phyloP scores from a whole-genome alignment of 2,113 vertebrate species.

The Mormyrus iriodes region DNA sequence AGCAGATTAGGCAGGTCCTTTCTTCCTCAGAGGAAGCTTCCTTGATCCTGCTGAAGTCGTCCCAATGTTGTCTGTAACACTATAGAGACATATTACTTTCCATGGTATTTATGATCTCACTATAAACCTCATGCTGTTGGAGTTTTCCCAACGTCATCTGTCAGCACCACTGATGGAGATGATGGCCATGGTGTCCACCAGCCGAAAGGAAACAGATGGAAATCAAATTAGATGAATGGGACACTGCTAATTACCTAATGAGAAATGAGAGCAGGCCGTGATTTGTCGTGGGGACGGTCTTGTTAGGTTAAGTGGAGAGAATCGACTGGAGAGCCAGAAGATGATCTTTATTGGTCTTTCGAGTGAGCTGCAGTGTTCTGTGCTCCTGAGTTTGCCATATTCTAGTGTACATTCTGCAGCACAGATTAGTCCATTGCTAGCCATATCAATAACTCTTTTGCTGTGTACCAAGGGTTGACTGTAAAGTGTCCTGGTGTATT shows the following conservation, averaged over 20 bases:
- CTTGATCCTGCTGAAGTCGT: neutral
- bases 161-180: conserved; percentile 31
- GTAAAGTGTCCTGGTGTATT: neutral
- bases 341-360: conserved; percentile 37
- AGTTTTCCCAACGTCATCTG: conserved; percentile 40
- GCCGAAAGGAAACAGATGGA: conserved; percentile 53
- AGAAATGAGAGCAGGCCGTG: conserved; percentile 55
- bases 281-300: conserved; percentile 65
- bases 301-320: conserved; percentile 70
- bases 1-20: neutral
- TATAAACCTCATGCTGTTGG: neutral
- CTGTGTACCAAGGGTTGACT: neutral
- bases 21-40: neutral
- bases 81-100: neutral
- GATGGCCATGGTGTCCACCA: conserved; percentile 37
- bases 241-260: conserved; percentile 70
- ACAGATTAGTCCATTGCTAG: neutral
- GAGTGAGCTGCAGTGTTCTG: neutral
- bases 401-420: neutral
- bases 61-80: neutral
- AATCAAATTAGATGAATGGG: conserved; percentile 53
- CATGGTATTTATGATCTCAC: neutral
- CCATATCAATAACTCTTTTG: neutral
- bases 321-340: conserved; percentile 54
- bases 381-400: neutral